These are phyloP conservation scores for Gorilla gorilla DNA, from an alignment of 2,113 vertebrate species.

Conservation along the genomic window DNA sequence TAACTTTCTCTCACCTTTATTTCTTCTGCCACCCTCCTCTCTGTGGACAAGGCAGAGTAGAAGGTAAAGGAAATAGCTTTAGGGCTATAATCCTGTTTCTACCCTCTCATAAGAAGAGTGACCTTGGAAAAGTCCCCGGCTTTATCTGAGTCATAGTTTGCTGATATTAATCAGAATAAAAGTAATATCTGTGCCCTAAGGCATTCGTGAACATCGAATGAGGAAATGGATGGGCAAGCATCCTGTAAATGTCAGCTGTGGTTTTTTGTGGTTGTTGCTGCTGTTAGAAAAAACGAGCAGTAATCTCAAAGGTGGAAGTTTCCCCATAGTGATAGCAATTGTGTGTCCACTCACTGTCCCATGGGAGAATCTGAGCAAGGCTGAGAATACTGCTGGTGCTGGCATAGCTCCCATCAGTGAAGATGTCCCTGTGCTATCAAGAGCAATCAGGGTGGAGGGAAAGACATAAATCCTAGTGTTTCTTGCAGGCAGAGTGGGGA, in stretches of 20 bases:
- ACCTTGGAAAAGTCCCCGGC: background rate
- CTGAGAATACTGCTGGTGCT: background rate
- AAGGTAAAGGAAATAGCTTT: background rate
- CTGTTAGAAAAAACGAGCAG: background rate
- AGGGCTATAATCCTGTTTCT: background rate
- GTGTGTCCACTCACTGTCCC: background rate
- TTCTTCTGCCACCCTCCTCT: background rate
- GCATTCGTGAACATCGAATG: conserved; percentile 9
- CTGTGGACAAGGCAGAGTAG: background rate
- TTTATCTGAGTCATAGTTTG: background rate
- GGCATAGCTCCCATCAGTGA: conserved; percentile 42
- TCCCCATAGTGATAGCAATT: background rate
- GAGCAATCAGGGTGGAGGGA: background rate
- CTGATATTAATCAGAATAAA: background rate
- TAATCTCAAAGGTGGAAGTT: background rate
- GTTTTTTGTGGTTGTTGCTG: background rate
- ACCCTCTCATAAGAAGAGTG: background rate
- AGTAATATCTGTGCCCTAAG: background rate
- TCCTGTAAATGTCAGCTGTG: background rate
- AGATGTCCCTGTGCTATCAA: background rate
- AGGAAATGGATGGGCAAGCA: conserved; percentile 2
- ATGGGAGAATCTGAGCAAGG: background rate
- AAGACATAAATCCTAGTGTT: conserved; percentile 55
- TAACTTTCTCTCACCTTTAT: background rate
- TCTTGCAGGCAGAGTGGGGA: background rate